Base-by-base conservation (phyloP, 2,113 vertebrate genomes). In the Chitala chitala region DNA sequence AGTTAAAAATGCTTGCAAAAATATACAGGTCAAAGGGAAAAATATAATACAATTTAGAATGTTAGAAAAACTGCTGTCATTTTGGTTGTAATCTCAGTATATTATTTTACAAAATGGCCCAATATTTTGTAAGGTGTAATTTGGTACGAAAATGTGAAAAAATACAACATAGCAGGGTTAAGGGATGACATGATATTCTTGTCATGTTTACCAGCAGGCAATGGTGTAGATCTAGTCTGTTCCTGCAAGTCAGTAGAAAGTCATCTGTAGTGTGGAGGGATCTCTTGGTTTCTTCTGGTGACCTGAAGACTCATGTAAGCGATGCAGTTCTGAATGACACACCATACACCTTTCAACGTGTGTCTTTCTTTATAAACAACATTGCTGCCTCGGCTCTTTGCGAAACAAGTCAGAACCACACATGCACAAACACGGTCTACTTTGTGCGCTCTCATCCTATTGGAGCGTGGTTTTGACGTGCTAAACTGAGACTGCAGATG, bases 271-370 rank as follows among this genome's bases (percentile, higher is more conserved):
- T 42, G 24, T 31, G 17, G 46, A 36, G 15, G 63, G 44, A 58
- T 26, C 22, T 84, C 78, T 85, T 70, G 50, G 64, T 86, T 82
- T 72, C 81, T 31, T 10, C 24, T 50, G 7, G 20, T 36, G 78
- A 84, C 87, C 80, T 0, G 0, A 82, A 79, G 89, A 79, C 86
- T 87, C 77, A 78, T 88, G 89, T 85, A 82, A 79, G 79, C 71
- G 75, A 12, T 10, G 77, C 8, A 17, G 24, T 77, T 22, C 74
- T 77, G 29, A 10, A 50, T 36, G 82, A 76, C 78, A 76, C 73
- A 81, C 77, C 83, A 86, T 86, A 77, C 59, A 80, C 78, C 86
- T 76, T 69, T 74, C 78, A 79, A 82, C 66, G 55, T 50, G 53
- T 75, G 75, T 80, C 72, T 6, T 61, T 56, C 68, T 82, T 87